These are phyloP conservation scores for Pteronotus mesoamericanus DNA, from an alignment of 2,797 vertebrate genomes.

Conservation along the genomic window DNA sequence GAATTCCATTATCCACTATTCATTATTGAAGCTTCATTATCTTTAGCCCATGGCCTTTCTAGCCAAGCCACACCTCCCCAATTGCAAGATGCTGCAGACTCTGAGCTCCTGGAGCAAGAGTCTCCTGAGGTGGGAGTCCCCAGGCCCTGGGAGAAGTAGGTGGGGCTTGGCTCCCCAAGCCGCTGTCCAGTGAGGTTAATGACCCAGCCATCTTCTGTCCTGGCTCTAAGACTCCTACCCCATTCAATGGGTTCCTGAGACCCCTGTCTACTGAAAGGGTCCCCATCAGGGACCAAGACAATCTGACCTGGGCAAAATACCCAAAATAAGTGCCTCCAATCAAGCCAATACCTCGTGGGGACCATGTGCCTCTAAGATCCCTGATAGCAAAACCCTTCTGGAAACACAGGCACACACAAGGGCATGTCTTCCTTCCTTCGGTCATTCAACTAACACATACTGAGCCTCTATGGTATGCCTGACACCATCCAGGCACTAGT, in stretches of 20 bases:
- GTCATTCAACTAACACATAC: accelerated
- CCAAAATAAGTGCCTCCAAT: neutral
- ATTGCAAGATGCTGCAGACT: neutral
- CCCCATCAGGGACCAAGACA: neutral
- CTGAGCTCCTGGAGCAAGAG: neutral
- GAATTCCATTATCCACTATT: neutral
- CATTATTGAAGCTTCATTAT: neutral
- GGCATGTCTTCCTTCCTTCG: neutral
- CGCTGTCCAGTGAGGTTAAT: neutral
- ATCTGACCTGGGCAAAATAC: neutral
- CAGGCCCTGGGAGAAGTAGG: neutral
- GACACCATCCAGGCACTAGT: neutral
- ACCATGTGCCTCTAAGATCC: neutral
- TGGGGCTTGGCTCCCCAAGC: neutral
- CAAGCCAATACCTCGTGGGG: neutral
- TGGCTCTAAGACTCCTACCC: neutral
- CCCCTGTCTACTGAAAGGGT: neutral
- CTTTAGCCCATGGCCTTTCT: neutral
- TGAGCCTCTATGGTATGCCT: neutral
- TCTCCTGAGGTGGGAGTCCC: neutral
- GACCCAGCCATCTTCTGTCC: neutral
- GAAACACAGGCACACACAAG: neutral
- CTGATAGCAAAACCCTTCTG: neutral
- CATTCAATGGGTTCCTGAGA: neutral
- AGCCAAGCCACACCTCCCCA: neutral